Evolutionary conservation across 2,797 vertebrate species (phyloP).

Genomic region (Gephyroberyx darwinii): DNA sequence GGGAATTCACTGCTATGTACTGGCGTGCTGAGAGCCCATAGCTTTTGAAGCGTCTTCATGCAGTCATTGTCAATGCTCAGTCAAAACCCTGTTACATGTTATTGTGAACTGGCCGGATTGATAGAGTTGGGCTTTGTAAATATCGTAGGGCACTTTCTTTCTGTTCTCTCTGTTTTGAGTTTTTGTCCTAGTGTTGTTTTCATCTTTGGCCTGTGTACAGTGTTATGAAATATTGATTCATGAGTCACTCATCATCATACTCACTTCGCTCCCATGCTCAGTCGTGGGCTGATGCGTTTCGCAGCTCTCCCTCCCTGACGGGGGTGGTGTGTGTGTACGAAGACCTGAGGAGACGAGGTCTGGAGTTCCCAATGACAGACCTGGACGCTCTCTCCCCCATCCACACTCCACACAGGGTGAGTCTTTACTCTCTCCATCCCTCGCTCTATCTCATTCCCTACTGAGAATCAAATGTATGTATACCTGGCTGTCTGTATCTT

Average conservation of each 20-base stretch:
- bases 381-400: conserved; percentile 96
- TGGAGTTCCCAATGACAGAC: conserved; percentile 99
- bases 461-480: not conserved
- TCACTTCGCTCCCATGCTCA: conserved; percentile 62
- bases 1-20: not conserved
- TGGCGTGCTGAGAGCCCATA: conserved; percentile 2
- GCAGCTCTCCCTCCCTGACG: conserved; percentile 88
- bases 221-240: not conserved
- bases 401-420: conserved; percentile 95
- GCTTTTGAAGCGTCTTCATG: not conserved
- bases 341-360: conserved; percentile 90
- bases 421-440: conserved; percentile 17
- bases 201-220: not conserved
- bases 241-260: not conserved
- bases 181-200: conserved; percentile 15
- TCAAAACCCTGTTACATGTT: conserved; percentile 2
- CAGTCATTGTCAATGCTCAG: not conserved
- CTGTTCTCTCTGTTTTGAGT: not conserved
- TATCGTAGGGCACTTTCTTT: not conserved
- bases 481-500: not conserved
- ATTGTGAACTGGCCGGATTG: conserved; percentile 10
- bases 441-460: not conserved
- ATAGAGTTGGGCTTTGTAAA: not conserved
- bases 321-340: conserved; percentile 95
- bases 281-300: conserved; percentile 98